phyloP scores from a whole-genome alignment of 2,888 invertebrate genomes.

The Drosophila villosipedis region DNA sequence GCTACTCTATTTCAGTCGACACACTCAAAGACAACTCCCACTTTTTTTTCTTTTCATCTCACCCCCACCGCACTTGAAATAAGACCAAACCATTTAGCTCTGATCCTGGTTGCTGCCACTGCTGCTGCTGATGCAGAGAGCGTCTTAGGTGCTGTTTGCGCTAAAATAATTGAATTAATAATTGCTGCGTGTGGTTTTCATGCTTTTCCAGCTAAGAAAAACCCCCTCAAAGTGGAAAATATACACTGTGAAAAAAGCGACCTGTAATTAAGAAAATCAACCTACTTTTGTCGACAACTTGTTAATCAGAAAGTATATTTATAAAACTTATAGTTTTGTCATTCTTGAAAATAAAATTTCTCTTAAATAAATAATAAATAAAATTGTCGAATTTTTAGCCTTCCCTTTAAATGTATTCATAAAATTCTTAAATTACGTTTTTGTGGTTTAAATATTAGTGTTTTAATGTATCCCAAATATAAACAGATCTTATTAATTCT shows the following conservation, averaged over 20 bases:
- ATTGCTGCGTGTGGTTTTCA: conserved; percentile 85
- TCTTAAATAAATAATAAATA: too few species aligned
- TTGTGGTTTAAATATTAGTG: not conserved
- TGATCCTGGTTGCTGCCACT: conserved; percentile 14
- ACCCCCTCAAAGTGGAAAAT: conserved; percentile 17
- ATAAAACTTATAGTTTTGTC: not conserved
- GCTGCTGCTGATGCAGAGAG: conserved; percentile 34
- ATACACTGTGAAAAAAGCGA: not conserved
- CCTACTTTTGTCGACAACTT: not conserved
- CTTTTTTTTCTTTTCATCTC: conserved; percentile 31
- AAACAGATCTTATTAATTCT: not conserved
- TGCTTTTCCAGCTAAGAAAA: conserved; percentile 82
- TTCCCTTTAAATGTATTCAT: not conserved
- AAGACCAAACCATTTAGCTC: conserved; percentile 73
- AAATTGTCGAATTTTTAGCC: not conserved
- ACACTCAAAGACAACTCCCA: conserved; percentile 48
- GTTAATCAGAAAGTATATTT: not conserved
- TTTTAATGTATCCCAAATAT: not conserved
- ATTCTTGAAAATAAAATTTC: not conserved
- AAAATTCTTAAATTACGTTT: not conserved
- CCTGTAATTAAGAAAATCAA: not conserved
- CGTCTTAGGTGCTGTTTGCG: conserved; percentile 82
- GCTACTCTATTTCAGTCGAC: conserved; percentile 76
- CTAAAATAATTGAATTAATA: conserved; percentile 84
- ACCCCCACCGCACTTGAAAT: conserved; percentile 41